Conservation (phyloP, 2,797 vertebrate species). For the Varecia variegata region DNA sequence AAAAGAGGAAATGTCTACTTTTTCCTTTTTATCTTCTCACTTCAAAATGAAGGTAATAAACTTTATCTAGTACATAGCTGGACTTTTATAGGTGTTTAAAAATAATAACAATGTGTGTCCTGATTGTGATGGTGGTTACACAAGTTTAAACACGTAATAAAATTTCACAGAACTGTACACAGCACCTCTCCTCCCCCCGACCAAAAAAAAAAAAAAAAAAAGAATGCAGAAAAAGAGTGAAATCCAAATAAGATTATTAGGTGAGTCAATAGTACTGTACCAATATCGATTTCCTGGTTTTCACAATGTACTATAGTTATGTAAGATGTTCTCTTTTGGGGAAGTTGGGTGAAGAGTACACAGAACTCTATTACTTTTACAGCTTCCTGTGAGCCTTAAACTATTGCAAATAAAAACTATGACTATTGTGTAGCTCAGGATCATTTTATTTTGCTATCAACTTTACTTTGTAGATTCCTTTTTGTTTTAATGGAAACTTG, state of each 20-base stretch:
- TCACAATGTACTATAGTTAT: not conserved
- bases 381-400: not conserved
- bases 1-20: not conserved
- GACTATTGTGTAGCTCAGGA: not conserved
- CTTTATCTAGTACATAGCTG: not conserved
- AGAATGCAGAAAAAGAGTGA: not conserved
- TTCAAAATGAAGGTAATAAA: not conserved
- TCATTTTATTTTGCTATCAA: not conserved
- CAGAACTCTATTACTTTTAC: not conserved
- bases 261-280: not conserved
- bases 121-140: not conserved
- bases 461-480: conserved; percentile 15
- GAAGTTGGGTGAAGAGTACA: not conserved
- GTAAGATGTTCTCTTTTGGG: not conserved
- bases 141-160: not conserved
- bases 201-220: not conserved
- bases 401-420: not conserved
- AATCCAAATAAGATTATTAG: not conserved
- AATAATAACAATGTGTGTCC: not conserved
- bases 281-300: not conserved
- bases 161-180: not conserved
- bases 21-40: not conserved
- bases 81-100: not conserved
- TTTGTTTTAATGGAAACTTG: not conserved
- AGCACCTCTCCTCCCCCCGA: not conserved